Conservation (phyloP, 2,888 invertebrate species). For the Tuberolachnus salignus region DNA sequence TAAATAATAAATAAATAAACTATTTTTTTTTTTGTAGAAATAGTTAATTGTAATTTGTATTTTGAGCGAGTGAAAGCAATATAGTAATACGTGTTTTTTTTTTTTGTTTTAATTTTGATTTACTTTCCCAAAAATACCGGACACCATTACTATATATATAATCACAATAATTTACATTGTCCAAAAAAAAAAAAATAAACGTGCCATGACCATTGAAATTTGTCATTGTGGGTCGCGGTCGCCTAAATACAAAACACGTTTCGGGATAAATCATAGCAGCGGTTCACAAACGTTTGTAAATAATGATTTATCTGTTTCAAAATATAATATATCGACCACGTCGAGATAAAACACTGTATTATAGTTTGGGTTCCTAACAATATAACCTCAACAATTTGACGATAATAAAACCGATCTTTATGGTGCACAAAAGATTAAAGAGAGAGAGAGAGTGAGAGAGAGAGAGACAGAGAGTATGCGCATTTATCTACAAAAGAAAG, state of each 20-base stretch:
- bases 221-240: not conserved
- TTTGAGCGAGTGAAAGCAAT: too few relatives aligned
- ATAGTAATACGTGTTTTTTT: too few relatives aligned
- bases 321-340: not conserved
- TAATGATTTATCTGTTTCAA: constrained; percentile 2
- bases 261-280: not conserved
- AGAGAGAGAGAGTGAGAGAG: too few relatives aligned
- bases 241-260: constrained; percentile 9
- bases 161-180: not conserved
- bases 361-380: not conserved
- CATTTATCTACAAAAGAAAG: too few relatives aligned
- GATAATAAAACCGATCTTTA: not conserved
- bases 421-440: not conserved
- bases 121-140: too few relatives aligned
- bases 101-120: too few relatives aligned
- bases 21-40: too few relatives aligned
- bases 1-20: too few relatives aligned
- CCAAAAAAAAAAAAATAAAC: not conserved
- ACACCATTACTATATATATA: too few relatives aligned
- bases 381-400: not conserved
- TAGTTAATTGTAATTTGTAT: too few relatives aligned
- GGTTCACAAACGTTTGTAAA: not conserved
- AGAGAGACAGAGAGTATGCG: too few relatives aligned
- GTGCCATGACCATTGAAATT: constrained; percentile 20
- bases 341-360: not conserved